A percentile compares a stretch with the other conserved stretches of the same genome.
phyloP scores from a whole-genome alignment of 2,888 invertebrate genomes.

The Aleiodes leptofemur region DNA sequence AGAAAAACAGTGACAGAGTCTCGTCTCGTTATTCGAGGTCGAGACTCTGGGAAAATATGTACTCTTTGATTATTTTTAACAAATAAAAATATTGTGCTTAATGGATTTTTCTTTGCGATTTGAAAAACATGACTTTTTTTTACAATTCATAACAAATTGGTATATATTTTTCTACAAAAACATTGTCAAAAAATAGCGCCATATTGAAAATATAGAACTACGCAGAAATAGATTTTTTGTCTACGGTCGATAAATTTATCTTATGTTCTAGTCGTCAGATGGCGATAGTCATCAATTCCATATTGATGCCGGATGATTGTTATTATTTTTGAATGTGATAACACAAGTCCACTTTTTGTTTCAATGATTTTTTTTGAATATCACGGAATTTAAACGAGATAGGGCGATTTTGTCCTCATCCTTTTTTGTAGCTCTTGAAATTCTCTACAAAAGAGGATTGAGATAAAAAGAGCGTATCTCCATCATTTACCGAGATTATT shows the following conservation, averaged over 20 bases:
- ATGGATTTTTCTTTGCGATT: neutral
- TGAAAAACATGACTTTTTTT: neutral
- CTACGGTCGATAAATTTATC: neutral
- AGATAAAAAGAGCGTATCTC: too few relatives aligned
- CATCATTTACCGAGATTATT: too few relatives aligned
- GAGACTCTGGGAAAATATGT: neutral
- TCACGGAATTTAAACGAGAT: too few relatives aligned
- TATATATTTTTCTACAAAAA: conserved; percentile 19
- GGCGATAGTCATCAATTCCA: neutral
- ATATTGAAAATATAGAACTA: conserved; percentile 25
- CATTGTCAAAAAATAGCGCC: conserved; percentile 36
- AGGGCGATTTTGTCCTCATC: too few relatives aligned
- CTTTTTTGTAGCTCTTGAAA: too few relatives aligned
- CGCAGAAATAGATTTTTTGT: conserved; percentile 10
- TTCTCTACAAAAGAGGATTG: too few relatives aligned
- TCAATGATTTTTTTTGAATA: too few relatives aligned
- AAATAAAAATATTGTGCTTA: neutral
- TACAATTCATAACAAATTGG: conserved; percentile 12
- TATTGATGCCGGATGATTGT: too few relatives aligned
- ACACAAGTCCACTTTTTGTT: too few relatives aligned
- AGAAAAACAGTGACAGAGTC: conserved; percentile 7
- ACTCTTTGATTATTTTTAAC: conserved; percentile 6
- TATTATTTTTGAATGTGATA: too few relatives aligned
- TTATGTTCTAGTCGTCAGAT: neutral
- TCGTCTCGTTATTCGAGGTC: conserved; percentile 16